Base-by-base conservation (phyloP, 1,140 invertebrate genomes). In the Phymastichus coffea region DNA sequence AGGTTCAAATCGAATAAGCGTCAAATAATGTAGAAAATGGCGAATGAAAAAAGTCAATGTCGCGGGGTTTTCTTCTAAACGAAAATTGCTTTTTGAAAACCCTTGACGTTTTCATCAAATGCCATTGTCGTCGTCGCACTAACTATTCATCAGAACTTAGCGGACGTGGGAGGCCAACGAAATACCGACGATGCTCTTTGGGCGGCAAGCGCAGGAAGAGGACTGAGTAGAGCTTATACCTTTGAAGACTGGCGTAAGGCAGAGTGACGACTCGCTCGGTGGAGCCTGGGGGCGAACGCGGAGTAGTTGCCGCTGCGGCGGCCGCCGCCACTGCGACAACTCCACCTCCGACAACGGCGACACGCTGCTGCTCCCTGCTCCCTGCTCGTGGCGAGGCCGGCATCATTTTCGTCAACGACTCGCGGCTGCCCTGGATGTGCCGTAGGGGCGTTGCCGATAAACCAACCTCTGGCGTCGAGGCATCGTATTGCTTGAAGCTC, bases 241-340 rank as follows among this genome's bases (percentile, higher is more conserved):
- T 79, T 54, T 80, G 78, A 54, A 80, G 73, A 68, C 75, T 74
- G 60, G 74, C 71, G 54, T 80, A 78, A 46, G 76, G 76, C 44
- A 79, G 64, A 40, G 64, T 68, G 33, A 74, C 68, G 55, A 78
- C 72, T 52, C 76, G 67, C 47, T 79, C 77, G 14, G 68, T 70
- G 3, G 76, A 70, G 15, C 71, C 73, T 14, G 76, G 71, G 19
- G 78, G 77, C 62, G 77, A 79, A 37, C 75, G 67, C 15, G 75
- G 68, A 44, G 73, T n/a, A n/a, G n/a, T n/a, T n/a, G n/a, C n/a
- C n/a, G n/a, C n/a, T n/a, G n/a, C n/a, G 71, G n/a, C n/a, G n/a
- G n/a, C n/a, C n/a, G n/a, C n/a, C n/a, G n/a, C n/a, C n/a, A n/a
- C n/a, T n/a, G n/a, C n/a, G n/a, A n/a, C n/a, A n/a, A n/a, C n/a